These are phyloP conservation scores for Esox masquinongy DNA, from an alignment of 2,797 vertebrate genomes.

Conservation along the genomic window DNA sequence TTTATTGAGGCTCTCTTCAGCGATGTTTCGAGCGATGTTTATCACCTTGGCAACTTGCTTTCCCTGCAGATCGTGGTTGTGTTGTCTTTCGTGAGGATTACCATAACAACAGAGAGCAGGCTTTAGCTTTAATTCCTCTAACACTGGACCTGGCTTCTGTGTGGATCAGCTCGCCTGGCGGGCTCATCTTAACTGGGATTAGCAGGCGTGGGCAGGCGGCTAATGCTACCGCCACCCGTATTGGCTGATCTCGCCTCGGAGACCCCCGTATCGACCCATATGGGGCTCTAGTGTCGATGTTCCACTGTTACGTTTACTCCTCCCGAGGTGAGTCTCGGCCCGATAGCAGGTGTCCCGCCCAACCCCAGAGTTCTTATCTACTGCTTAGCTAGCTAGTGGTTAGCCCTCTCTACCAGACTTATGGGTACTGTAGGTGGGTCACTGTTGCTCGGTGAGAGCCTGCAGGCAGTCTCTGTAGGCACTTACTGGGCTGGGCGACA, in stretches of 20 bases:
- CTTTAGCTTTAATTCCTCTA: conserved; percentile 72
- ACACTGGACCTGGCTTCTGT: conserved; percentile 68
- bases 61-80: conserved; percentile 70
- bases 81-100: conserved; percentile 65
- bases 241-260: conserved; percentile 11
- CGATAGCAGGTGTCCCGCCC: conserved; percentile 7
- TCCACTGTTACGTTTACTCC: conserved; percentile 13
- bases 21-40: conserved; percentile 70
- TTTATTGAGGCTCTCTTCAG: conserved; percentile 64
- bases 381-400: conserved; percentile 1
- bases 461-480: conserved; percentile 32
- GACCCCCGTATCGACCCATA: background rate
- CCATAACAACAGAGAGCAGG: conserved; percentile 70
- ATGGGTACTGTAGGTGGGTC: conserved; percentile 38
- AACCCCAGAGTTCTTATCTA: background rate
- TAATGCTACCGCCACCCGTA: conserved; percentile 20
- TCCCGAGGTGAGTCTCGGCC: conserved; percentile 25
- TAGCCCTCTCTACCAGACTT: conserved; percentile 33
- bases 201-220: conserved; percentile 39
- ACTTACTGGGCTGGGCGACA: background rate
- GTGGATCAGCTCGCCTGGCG: conserved; percentile 42
- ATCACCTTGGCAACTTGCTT: conserved; percentile 64
- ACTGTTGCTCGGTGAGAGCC: conserved; percentile 16
- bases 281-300: background rate
- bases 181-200: conserved; percentile 71